These are phyloP conservation scores for Ploceus nigricollis DNA, from an alignment of 2,113 vertebrate species.

Conservation along the genomic window DNA sequence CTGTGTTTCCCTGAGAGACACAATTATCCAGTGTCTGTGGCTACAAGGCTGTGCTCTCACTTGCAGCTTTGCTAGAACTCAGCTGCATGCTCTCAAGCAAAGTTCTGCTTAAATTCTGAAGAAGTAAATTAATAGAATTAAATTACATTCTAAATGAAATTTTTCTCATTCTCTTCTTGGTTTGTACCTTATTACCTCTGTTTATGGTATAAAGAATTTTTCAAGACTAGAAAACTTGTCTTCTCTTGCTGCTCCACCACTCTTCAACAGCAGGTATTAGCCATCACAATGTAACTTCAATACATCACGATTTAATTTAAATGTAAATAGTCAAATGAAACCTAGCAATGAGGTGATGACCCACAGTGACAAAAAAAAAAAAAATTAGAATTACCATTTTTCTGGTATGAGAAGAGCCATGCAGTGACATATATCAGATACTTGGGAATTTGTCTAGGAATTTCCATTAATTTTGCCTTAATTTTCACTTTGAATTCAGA, in stretches of 20 bases:
- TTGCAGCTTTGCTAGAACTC: neutral
- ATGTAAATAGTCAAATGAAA: neutral
- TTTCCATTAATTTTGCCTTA: neutral
- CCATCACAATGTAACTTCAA: neutral
- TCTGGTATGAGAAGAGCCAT: neutral
- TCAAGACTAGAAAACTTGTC: neutral
- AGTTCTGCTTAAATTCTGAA: neutral
- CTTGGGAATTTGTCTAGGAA: neutral
- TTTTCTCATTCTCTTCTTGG: neutral
- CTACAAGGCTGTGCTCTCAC: neutral
- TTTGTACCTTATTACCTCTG: neutral
- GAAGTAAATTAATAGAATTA: neutral
- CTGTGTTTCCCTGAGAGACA: neutral
- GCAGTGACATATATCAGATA: neutral
- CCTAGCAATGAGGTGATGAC: neutral
- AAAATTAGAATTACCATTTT: neutral
- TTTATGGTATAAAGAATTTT: neutral
- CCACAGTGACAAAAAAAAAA: neutral
- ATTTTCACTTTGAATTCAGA: neutral
- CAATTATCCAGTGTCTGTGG: fast-evolving
- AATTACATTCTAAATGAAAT: neutral
- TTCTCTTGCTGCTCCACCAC: neutral
- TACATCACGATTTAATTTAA: neutral
- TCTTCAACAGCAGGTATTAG: neutral
- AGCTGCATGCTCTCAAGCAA: neutral